A percentile compares a stretch with the other conserved stretches of the same genome.
phyloP scores from a whole-genome alignment of 2,113 vertebrate species.

The Eubucco bourcierii region DNA sequence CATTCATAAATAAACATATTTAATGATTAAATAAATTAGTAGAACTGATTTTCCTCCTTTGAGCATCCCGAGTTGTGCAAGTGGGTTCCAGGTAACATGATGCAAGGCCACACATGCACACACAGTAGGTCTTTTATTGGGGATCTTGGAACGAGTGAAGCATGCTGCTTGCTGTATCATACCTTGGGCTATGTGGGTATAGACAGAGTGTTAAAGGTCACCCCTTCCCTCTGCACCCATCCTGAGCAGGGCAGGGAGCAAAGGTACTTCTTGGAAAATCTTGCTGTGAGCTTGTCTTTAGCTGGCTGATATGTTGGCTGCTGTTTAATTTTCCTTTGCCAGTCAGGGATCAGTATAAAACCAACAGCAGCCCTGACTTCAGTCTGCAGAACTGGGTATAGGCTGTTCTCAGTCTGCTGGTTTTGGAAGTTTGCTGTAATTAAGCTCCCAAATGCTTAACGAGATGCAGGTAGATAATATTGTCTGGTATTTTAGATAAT shows the following conservation, averaged over 20 bases:
- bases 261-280: neutral
- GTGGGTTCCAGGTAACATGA: neutral
- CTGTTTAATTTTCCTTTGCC: neutral
- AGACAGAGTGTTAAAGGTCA: neutral
- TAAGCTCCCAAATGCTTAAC: neutral
- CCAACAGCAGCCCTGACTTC: neutral
- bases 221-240: neutral
- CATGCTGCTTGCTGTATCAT: rapidly evolving
- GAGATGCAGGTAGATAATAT: neutral
- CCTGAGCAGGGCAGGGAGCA: neutral
- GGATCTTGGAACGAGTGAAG: neutral
- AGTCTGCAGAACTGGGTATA: rapidly evolving
- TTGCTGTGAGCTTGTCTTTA: neutral
- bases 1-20: neutral
- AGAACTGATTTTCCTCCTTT: neutral
- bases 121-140: neutral
- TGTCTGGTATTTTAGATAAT: neutral
- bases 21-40: neutral
- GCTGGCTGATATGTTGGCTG: neutral
- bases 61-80: neutral
- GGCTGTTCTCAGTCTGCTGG: neutral
- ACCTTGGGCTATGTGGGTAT: neutral
- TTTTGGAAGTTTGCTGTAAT: neutral
- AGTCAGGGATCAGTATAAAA: neutral
- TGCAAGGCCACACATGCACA: neutral